phyloP scores from a whole-genome alignment of 92 coral and sea anemone species.

The Paramuricea clavata region DNA sequence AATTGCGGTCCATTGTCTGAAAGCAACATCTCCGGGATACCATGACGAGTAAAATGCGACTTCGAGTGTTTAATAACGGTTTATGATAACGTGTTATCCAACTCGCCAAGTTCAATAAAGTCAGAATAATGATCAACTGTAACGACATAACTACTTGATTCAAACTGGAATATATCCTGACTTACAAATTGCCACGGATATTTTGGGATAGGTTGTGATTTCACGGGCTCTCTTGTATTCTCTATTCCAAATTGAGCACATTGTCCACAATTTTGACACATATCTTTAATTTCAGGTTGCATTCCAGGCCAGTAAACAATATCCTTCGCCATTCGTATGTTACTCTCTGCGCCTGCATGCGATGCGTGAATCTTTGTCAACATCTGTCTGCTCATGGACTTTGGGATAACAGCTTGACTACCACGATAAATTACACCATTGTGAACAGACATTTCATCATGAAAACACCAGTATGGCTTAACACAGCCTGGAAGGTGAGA shows the following conservation, averaged over 20 bases:
- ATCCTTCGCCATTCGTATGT: constrained; percentile 47
- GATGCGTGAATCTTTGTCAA: constrained; percentile 50
- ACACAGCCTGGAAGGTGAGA: too few relatives aligned
- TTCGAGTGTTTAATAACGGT: constrained; percentile 36
- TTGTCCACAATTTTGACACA: constrained; percentile 52
- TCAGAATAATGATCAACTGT: constrained; percentile 54
- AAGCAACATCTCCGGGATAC: constrained; percentile 22
- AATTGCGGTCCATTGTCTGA: constrained; percentile 65
- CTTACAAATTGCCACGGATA: constrained; percentile 62
- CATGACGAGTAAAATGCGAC: constrained; percentile 52
- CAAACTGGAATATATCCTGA: constrained; percentile 46
- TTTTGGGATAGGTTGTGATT: constrained; percentile 51
- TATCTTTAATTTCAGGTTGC: constrained; percentile 6
- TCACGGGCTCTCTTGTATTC: constrained; percentile 49
- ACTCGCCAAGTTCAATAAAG: constrained; percentile 47
- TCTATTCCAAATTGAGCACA: constrained; percentile 61
- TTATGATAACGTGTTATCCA: constrained; percentile 42
- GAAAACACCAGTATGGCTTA: constrained; percentile 65
- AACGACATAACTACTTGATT: constrained; percentile 36
- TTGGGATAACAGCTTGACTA: constrained; percentile 57
- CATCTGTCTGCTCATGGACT: constrained; percentile 12
- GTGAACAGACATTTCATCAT: constrained; percentile 65
- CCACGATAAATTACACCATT: constrained; percentile 62
- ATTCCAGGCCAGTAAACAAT: constrained; percentile 48
- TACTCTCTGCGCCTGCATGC: constrained; percentile 57